Conservation (phyloP, 2,888 invertebrate genomes). For the Thymelicus sylvestris region DNA sequence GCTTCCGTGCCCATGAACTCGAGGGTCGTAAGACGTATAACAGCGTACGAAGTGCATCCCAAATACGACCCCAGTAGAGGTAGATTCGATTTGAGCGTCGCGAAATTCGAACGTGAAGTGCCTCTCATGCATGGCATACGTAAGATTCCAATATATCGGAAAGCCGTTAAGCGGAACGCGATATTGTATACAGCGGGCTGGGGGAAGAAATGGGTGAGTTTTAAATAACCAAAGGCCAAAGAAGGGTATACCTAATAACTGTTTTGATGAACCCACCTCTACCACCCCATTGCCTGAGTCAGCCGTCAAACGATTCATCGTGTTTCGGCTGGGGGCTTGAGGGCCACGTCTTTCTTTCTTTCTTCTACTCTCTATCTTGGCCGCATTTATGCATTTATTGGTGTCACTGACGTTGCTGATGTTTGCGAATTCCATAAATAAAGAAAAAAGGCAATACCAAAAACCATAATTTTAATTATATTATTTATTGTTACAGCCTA, state of each 20-base stretch:
- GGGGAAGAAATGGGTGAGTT: conserved; percentile 43
- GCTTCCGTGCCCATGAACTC: conserved; percentile 35
- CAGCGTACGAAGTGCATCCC: conserved; percentile 27
- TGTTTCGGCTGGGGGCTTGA: too few relatives aligned
- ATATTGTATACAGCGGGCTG: conserved; percentile 41
- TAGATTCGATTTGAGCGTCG: conserved; percentile 38
- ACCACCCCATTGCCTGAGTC: too few relatives aligned
- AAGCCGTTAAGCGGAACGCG: conserved; percentile 8
- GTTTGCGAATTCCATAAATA: too few relatives aligned
- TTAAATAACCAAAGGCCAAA: neutral
- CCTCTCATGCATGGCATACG: conserved; percentile 32
- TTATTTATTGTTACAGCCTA: conserved; percentile 8
- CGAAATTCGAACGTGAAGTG: conserved; percentile 33
- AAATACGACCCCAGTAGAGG: conserved; percentile 24
- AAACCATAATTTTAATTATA: too few relatives aligned
- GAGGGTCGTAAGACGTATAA: conserved; percentile 29
- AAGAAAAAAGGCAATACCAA: too few relatives aligned
- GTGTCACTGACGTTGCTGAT: too few relatives aligned
- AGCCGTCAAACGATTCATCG: too few relatives aligned
- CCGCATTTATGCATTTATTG: too few relatives aligned
- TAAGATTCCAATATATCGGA: conserved; percentile 39
- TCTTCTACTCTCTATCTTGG: too few relatives aligned
- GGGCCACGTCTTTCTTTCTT: too few relatives aligned
- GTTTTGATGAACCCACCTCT: too few relatives aligned
- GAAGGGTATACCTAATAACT: too few relatives aligned